Percentiles rank a stretch among this genome's conserved stretches.
Conservation (phyloP, 2,888 invertebrate species). For the Willowsia nigromaculata region DNA sequence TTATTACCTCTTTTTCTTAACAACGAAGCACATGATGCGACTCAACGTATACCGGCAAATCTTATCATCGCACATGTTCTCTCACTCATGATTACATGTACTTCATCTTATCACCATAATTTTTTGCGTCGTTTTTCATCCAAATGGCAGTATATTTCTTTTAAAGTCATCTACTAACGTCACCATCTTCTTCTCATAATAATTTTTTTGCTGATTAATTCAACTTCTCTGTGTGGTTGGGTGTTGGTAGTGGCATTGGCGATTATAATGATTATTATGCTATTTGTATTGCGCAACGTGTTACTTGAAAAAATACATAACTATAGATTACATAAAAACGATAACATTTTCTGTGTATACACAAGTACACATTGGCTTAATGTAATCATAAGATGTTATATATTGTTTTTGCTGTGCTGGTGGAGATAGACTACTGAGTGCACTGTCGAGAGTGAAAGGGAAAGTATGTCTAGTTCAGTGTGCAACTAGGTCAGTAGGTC, state of each 20-base stretch:
- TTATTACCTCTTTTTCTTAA: neutral
- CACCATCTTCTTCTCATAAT: constrained; percentile 23
- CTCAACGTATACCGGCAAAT: neutral
- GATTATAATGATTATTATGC: neutral
- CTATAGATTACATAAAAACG: neutral
- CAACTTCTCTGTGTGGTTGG: too few relatives aligned
- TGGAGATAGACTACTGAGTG: neutral
- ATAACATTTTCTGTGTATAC: too few relatives aligned
- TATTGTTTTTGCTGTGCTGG: neutral
- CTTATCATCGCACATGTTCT: too few relatives aligned
- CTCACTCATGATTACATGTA: neutral
- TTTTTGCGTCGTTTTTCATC: neutral
- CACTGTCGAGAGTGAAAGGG: constrained; percentile 72
- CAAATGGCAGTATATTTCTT: neutral
- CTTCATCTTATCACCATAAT: neutral
- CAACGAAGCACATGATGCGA: neutral
- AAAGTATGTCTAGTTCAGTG: constrained; percentile 79
- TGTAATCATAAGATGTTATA: too few relatives aligned
- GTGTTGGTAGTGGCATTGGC: constrained; percentile 55
- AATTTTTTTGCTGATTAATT: neutral
- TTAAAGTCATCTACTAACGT: neutral
- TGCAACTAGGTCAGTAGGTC: constrained; percentile 79
- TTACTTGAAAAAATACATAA: constrained; percentile 55
- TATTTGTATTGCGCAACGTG: constrained; percentile 71
- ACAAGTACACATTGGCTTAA: too few relatives aligned